Conservation (phyloP, 2,888 invertebrate species). For the Tineola bisselliella region DNA sequence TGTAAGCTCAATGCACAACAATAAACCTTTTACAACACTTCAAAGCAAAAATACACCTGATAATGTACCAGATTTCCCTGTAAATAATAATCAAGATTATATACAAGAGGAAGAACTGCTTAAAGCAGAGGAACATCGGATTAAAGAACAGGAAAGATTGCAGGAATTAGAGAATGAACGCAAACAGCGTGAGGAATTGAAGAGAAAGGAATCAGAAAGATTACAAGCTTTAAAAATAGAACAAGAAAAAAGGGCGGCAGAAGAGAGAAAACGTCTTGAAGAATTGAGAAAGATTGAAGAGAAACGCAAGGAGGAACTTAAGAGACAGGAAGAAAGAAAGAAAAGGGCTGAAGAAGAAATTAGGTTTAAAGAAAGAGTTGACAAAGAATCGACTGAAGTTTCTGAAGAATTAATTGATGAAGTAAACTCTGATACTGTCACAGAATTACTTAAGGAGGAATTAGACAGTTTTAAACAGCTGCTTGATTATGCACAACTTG, state of each 20-base stretch:
- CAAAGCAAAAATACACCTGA: conserved; percentile 39
- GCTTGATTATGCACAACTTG: conserved; percentile 30
- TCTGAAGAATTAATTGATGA: conserved; percentile 39
- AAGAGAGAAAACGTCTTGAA: conserved; percentile 29
- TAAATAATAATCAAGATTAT: conserved; percentile 18
- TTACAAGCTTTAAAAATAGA: conserved; percentile 21
- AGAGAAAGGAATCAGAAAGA: conserved; percentile 23
- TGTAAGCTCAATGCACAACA: conserved; percentile 28
- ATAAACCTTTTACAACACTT: conserved; percentile 41
- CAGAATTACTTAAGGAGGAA: conserved; percentile 37
- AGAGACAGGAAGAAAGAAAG: conserved; percentile 21
- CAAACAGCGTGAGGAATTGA: conserved; percentile 24
- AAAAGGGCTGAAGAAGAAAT: conserved; percentile 42
- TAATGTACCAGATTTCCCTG: background rate
- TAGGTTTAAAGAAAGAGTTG: conserved; percentile 40
- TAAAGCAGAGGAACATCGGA: conserved; percentile 18
- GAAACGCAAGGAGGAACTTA: conserved; percentile 21
- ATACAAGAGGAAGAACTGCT: background rate
- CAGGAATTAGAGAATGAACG: conserved; percentile 21
- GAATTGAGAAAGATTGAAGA: conserved; percentile 39
- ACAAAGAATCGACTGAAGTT: conserved; percentile 41
- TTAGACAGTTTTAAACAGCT: conserved; percentile 32
- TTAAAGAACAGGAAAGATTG: conserved; percentile 19
- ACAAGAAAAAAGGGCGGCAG: conserved; percentile 23
- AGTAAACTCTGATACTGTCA: conserved; percentile 34